Conservation (phyloP, 2,113 vertebrate genomes). For the Aleadryas rufinucha region DNA sequence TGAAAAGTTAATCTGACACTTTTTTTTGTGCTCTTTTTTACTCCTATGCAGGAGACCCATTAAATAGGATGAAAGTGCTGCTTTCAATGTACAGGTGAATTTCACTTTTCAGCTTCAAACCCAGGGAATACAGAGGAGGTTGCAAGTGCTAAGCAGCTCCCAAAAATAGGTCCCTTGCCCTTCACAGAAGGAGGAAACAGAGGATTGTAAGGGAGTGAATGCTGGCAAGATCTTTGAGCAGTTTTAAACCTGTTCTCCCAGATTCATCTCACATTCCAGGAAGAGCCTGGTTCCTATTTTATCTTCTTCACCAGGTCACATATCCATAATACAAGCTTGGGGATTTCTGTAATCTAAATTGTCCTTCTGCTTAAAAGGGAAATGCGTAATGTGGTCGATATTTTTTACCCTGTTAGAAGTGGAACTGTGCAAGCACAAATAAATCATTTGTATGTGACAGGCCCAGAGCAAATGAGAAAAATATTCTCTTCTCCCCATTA, state of each 20-base stretch:
- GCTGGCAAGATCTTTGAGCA: background rate
- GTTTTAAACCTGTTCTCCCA: background rate
- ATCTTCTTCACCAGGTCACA: background rate
- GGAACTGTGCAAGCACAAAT: background rate
- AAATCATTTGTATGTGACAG: background rate
- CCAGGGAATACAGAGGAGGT: background rate
- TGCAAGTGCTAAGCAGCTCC: background rate
- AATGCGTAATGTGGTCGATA: background rate
- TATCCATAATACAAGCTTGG: background rate
- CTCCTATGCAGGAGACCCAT: background rate
- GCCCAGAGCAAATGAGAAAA: background rate
- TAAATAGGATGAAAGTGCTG: background rate
- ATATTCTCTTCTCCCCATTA: background rate
- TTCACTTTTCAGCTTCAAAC: background rate
- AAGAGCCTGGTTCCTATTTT: background rate
- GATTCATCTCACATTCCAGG: background rate
- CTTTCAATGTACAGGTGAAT: background rate
- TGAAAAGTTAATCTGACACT: background rate
- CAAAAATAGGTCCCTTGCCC: background rate
- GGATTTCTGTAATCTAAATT: constrained; percentile 2
- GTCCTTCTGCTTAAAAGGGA: background rate
- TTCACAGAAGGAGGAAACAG: background rate
- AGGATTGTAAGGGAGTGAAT: background rate
- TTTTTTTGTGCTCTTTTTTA: background rate
- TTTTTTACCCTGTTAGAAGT: background rate